A percentile compares a stretch with the other conserved stretches of the same genome.
These are phyloP conservation scores for Ochotona princeps DNA, from an alignment of 2,113 vertebrate species.

Conservation along the genomic window DNA sequence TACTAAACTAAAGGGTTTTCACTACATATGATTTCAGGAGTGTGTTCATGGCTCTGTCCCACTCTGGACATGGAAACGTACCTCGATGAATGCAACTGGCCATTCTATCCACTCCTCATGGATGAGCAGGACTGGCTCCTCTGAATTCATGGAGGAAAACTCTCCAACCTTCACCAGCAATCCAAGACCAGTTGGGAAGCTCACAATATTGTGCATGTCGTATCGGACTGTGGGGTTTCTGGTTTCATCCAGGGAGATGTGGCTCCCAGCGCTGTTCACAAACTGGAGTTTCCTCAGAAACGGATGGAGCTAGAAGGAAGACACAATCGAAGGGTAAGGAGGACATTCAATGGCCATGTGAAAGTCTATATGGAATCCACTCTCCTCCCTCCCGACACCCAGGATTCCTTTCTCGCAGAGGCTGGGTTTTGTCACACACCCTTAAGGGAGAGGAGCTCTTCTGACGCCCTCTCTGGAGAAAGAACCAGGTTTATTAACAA, in stretches of 20 bases:
- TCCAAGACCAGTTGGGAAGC: background rate
- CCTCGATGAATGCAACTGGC: background rate
- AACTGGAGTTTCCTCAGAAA: background rate
- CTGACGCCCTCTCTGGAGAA: background rate
- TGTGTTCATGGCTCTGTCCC: no score
- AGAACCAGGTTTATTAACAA: no score
- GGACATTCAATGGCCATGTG: background rate
- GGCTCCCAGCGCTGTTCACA: background rate
- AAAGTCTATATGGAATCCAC: background rate
- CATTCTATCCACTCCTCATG: background rate
- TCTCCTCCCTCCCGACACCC: background rate
- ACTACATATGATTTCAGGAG: no score
- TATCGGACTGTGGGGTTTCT: background rate
- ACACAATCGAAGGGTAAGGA: background rate
- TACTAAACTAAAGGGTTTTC: no score
- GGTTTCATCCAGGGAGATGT: background rate
- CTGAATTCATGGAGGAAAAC: background rate
- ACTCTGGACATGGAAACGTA: background rate
- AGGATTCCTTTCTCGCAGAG: no score
- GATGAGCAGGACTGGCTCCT: background rate
- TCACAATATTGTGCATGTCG: background rate
- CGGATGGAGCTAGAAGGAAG: background rate
- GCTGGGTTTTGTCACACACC: no score
- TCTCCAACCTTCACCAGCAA: background rate
- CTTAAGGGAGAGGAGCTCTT: background rate